Evolutionary conservation across 1,140 invertebrate genomes (phyloP), one percentile per base, ranked within the genome.

Genomic region (Neuroterus valhalla): DNA sequence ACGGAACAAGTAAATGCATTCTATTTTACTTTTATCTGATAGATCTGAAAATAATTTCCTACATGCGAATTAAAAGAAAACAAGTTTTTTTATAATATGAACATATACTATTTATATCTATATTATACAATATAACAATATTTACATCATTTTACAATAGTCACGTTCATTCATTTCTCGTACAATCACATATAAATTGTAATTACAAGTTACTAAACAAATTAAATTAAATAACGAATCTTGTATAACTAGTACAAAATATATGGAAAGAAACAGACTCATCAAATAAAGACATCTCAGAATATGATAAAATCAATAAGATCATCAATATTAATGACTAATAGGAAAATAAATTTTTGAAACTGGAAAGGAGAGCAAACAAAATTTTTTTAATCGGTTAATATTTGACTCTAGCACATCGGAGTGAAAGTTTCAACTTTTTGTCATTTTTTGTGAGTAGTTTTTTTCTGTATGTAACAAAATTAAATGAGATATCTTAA

Each of bases 111-210:
- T 79, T 78, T 77, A 79, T 76, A 76, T 23, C 70, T 74, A 68
- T 38, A 38, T 55, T 31, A 45, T 11, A 68, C 45, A 15, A 31
- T 71, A 75, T 78, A 80, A 77, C 71, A 80, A 74, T 82, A 82
- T 82, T 75, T 78, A 82, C 80, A 82, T 19, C 48, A 78, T 74
- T 82, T 74, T 80, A 82, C 80, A 82, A 66, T 46, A 46, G 12
- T 23, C 55, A 76, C 31, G 66, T 48, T 75, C 66, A 70, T 45
- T 70, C 17, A 48, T 0, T 55, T 2, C 21, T 12, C 48, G 10
- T 17, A 50, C 48, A 17, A 19, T 6, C 31, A 1, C 21, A 55
- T 4, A 55, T 55, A 21, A 31, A 26, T 26, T 31, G 26, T n/a
- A 2, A 15, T 38, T 62, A 38, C n/a, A 62, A 62, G 31, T 62